A percentile compares a stretch with the other conserved stretches of the same genome.
Evolutionary conservation across 2,888 invertebrate species (phyloP).

Genomic region (Elysia crispata): DNA sequence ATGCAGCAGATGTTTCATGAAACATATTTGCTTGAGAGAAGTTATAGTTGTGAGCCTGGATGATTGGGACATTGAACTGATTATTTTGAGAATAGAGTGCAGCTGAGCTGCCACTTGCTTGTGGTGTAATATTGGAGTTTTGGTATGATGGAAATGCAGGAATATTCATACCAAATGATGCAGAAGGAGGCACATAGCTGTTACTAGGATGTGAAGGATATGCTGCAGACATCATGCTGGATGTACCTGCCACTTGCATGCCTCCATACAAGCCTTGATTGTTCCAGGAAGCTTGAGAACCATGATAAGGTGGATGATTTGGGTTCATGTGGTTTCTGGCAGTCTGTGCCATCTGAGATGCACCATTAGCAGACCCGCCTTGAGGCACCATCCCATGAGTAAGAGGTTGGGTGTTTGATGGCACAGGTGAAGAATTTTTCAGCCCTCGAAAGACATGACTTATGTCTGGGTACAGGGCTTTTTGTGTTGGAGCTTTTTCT

Average conservation of each 20-base stretch:
- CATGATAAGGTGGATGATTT: background rate
- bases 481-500: slow-evolving; percentile 17
- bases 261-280: background rate
- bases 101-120: too few relatives aligned
- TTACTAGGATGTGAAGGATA: too few relatives aligned
- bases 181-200: too few relatives aligned
- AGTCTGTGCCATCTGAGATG: background rate
- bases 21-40: too few relatives aligned
- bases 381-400: background rate
- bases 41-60: too few relatives aligned
- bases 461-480: slow-evolving; percentile 67
- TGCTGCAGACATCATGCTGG: too few relatives aligned
- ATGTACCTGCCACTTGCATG: too few relatives aligned
- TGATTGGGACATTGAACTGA: too few relatives aligned
- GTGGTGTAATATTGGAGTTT: too few relatives aligned
- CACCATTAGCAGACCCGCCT: background rate
- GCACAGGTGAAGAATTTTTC: background rate
- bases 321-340: background rate
- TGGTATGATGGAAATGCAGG: too few relatives aligned
- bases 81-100: too few relatives aligned
- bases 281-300: background rate
- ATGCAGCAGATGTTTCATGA: slow-evolving; percentile 39
- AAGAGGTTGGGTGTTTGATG: background rate
- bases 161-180: too few relatives aligned
- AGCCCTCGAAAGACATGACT: slow-evolving; percentile 65